Evolutionary conservation across 2,888 invertebrate genomes (phyloP).

Genomic region (Oligia latruncula): DNA sequence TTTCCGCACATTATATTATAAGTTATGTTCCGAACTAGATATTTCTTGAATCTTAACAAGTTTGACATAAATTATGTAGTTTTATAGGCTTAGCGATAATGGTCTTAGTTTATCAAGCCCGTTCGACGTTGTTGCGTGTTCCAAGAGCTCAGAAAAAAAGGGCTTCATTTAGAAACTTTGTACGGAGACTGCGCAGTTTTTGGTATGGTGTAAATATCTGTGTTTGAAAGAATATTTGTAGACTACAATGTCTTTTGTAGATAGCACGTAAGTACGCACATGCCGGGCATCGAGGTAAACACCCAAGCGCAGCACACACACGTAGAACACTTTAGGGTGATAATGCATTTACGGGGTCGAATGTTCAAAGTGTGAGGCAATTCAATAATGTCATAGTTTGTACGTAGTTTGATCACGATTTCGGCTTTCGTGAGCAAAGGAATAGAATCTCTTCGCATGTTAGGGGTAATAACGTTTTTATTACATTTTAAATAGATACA

Average conservation of each 20-base stretch:
- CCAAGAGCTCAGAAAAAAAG: constrained; percentile 24
- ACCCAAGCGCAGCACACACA: too few relatives aligned
- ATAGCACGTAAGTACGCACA: background rate
- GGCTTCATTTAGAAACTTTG: constrained; percentile 21
- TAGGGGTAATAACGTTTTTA: constrained; percentile 24
- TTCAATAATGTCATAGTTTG: constrained; percentile 4
- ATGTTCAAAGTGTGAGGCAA: background rate
- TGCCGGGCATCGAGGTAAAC: too few relatives aligned
- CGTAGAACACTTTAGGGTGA: too few relatives aligned
- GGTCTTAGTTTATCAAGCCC: constrained; percentile 27
- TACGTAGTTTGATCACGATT: constrained; percentile 11
- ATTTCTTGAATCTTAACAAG: constrained; percentile 35
- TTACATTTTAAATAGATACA: constrained; percentile 18
- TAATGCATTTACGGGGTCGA: background rate
- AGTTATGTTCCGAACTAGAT: constrained; percentile 27
- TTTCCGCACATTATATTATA: background rate
- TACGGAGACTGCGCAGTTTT: background rate
- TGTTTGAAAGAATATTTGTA: background rate
- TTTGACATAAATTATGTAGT: constrained; percentile 33
- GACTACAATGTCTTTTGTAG: background rate
- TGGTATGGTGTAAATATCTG: background rate
- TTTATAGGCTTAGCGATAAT: constrained; percentile 30
- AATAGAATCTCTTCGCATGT: constrained; percentile 47
- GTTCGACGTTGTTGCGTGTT: constrained; percentile 17
- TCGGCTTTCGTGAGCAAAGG: constrained; percentile 18